Conservation (phyloP, 1,140 invertebrate genomes). For the Harpegnathos saltator region DNA sequence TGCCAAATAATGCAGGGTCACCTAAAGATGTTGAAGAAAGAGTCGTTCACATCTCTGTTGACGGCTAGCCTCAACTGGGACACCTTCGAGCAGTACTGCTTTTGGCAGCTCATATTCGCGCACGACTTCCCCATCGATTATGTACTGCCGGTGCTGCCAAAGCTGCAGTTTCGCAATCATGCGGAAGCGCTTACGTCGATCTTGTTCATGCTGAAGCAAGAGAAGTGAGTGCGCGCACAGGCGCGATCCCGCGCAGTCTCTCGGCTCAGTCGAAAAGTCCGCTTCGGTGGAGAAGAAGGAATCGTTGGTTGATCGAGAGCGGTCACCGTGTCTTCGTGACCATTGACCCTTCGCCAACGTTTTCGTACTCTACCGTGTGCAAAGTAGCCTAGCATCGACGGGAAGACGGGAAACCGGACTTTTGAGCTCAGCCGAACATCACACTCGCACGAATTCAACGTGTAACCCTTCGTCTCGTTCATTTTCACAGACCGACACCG, state of each 20-base stretch:
- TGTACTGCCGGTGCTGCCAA: conserved; percentile 95
- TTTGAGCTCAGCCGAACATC: neutral
- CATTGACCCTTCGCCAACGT: no score
- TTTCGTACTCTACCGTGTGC: no score
- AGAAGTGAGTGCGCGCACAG: conserved; percentile 92
- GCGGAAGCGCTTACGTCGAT: conserved; percentile 97
- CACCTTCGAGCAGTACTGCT: conserved; percentile 97
- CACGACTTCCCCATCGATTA: conserved; percentile 96
- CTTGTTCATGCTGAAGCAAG: conserved; percentile 95
- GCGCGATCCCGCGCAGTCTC: no score
- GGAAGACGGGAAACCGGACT: no score
- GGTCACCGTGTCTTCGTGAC: no score
- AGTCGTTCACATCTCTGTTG: conserved; percentile 90
- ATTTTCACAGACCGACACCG: conserved; percentile 90
- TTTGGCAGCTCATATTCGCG: conserved; percentile 97
- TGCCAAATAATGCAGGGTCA: conserved; percentile 96
- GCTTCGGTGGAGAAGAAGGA: no score
- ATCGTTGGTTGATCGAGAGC: no score
- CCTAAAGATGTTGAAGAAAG: conserved; percentile 92
- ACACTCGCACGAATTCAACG: conserved; percentile 39
- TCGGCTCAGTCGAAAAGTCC: no score
- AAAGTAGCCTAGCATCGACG: no score
- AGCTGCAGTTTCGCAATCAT: conserved; percentile 94
- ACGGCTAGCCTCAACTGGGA: conserved; percentile 97
- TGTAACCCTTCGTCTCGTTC: conserved; percentile 58